Evolutionary conservation across 2,113 vertebrate genomes (phyloP).

Genomic region (Sapajus apella): DNA sequence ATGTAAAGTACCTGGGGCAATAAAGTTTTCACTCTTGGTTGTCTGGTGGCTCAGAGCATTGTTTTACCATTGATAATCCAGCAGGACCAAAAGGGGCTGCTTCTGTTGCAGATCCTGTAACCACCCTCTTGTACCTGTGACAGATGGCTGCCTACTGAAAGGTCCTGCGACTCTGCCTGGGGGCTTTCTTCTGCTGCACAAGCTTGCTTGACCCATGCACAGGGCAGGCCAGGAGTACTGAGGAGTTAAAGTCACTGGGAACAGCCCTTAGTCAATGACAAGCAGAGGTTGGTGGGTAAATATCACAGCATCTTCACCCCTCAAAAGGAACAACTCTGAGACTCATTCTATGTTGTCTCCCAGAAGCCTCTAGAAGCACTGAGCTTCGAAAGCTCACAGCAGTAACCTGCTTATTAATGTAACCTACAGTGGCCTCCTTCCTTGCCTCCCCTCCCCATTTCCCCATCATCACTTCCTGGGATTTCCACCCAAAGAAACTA

Average conservation of each 20-base stretch:
- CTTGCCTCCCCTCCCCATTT: background rate
- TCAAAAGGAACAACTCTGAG: background rate
- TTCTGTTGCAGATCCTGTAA: background rate
- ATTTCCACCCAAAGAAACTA: background rate
- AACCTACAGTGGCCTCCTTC: background rate
- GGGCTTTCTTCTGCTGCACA: background rate
- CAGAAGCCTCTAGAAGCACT: background rate
- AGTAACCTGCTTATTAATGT: background rate
- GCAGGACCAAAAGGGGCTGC: background rate
- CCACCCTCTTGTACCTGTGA: background rate
- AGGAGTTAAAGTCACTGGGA: background rate
- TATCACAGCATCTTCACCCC: background rate
- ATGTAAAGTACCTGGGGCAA: constrained; percentile 56
- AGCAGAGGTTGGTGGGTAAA: background rate
- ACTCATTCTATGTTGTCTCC: background rate
- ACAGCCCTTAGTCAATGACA: background rate
- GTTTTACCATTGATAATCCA: background rate
- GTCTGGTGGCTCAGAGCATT: constrained; percentile 37
- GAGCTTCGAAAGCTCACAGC: accelerated
- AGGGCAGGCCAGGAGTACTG: background rate
- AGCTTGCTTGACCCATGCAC: background rate
- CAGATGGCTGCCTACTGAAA: background rate
- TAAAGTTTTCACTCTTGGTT: constrained; percentile 58
- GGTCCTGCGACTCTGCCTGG: background rate
- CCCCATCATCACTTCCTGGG: background rate